Evolutionary conservation across 2,888 invertebrate species (phyloP).

Genomic region (Acronicta psi): DNA sequence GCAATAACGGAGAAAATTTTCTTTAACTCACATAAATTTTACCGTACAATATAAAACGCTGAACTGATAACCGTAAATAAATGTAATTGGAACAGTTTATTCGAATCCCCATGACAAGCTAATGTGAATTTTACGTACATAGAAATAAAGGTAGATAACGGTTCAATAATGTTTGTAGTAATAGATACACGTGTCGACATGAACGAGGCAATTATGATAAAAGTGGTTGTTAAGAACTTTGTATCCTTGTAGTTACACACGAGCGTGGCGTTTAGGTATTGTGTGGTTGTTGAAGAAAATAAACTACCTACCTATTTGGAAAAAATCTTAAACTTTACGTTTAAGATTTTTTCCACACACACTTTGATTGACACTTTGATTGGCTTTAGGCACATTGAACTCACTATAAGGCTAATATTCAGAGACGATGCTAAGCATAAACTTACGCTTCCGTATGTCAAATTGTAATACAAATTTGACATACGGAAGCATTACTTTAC

Average conservation of each 20-base stretch:
- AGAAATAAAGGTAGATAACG: slow-evolving; percentile 16
- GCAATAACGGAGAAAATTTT: background rate
- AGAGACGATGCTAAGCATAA: too few relatives aligned
- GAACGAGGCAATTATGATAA: slow-evolving; percentile 33
- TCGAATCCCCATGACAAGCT: slow-evolving; percentile 6
- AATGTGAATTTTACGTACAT: slow-evolving; percentile 11
- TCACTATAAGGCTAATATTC: too few relatives aligned
- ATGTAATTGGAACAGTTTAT: slow-evolving; percentile 22
- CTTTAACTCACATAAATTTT: slow-evolving; percentile 2
- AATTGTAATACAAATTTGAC: too few relatives aligned
- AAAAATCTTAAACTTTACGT: too few relatives aligned
- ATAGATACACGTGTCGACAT: slow-evolving; percentile 45
- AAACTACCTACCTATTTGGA: too few relatives aligned
- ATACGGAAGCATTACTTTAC: too few relatives aligned
- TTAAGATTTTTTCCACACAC: too few relatives aligned
- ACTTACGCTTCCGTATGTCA: too few relatives aligned
- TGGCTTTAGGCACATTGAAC: too few relatives aligned
- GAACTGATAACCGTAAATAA: slow-evolving; percentile 18
- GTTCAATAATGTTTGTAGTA: slow-evolving; percentile 13
- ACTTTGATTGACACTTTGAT: too few relatives aligned
- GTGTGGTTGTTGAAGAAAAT: background rate
- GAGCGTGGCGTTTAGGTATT: slow-evolving; percentile 3
- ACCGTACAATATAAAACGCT: slow-evolving; percentile 16
- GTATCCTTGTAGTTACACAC: slow-evolving; percentile 35
- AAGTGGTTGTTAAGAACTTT: slow-evolving; percentile 36